Evolutionary conservation across 2,113 vertebrate genomes (phyloP), one percentile per base, ranked within the genome.

Genomic region (Strix uralensis): DNA sequence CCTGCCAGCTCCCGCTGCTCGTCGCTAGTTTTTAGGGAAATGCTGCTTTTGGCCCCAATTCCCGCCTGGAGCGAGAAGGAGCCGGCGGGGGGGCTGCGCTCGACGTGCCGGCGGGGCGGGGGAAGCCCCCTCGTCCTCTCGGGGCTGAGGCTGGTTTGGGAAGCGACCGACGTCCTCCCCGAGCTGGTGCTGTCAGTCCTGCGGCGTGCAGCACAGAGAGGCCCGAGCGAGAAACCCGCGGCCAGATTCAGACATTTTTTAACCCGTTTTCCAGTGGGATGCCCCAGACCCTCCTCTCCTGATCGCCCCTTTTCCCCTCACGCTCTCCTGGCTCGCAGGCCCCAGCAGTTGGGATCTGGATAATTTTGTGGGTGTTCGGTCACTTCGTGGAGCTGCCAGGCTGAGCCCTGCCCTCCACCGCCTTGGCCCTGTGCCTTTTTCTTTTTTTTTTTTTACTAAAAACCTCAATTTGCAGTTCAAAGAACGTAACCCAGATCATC

Each of bases 71-170:
- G 57, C 12, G 5, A 38, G 44, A 11, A 52, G 58, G 74, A 62
- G 46, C n/a, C 2, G 9, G 27, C 10, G 29, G 61, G 38, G 18
- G 46, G 30, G 40, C 63, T 19, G 32, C 2, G 20, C 51, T 67
- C 6, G 5, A 12, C 1, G 11, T 23, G 51, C 78, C 1, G 0
- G 5, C 1, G 7, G 51, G 19, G 26, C 0, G 0, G n/a, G 27
- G 54, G 22, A 32, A 16, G 32, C 54, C 4, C 1, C 0, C 49
- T 46, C 18, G 7, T 22, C n/a, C 29, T 20, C 42, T 49, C 0
- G 3, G 80, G 42, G 44, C n/a, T 11, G 10, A 11, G 63, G 21
- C 5, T 3, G 12, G 16, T 34, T 57, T 40, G 16, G 42, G 79
- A 21, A 27, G 54, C 1, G 7, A 11, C 15, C 2, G 3, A 11